Conservation (phyloP, 2,113 vertebrate species). For the Amphilophus citrinellus region DNA sequence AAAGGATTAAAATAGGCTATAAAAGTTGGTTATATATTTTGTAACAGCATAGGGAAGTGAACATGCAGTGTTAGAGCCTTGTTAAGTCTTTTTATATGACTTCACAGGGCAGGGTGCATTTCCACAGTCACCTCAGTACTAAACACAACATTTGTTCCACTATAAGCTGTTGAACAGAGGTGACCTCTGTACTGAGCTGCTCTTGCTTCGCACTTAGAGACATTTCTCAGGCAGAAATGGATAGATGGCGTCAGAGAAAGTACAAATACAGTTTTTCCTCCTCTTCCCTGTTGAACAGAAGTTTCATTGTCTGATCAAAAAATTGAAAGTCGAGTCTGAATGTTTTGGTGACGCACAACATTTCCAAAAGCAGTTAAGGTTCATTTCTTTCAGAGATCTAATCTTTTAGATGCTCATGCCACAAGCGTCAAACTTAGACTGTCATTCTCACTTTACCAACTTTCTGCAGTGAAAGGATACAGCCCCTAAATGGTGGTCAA, state of each 20-base stretch:
- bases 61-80: not conserved
- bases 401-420: not conserved
- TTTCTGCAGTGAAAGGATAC: not conserved
- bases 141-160: constrained; percentile 51
- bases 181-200: constrained; percentile 37
- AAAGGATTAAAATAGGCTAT: not conserved
- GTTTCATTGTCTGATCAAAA: constrained; percentile 11
- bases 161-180: constrained; percentile 48
- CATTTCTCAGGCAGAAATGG: not conserved
- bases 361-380: not conserved
- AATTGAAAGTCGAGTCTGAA: not conserved
- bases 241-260: not conserved
- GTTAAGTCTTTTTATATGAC: constrained; percentile 23
- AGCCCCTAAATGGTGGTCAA: not conserved
- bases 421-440: not conserved
- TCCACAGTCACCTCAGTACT: constrained; percentile 27
- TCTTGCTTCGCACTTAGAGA: not conserved
- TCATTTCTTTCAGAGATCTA: not conserved
- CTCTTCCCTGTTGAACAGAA: not conserved
- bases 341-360: not conserved
- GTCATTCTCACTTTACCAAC: not conserved
- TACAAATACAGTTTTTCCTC: not conserved
- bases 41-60: constrained; percentile 5
- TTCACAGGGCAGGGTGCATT: constrained; percentile 43
- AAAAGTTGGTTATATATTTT: not conserved